These are phyloP conservation scores for Alitta virens DNA, from an alignment of 2,888 invertebrate species.

Conservation along the genomic window DNA sequence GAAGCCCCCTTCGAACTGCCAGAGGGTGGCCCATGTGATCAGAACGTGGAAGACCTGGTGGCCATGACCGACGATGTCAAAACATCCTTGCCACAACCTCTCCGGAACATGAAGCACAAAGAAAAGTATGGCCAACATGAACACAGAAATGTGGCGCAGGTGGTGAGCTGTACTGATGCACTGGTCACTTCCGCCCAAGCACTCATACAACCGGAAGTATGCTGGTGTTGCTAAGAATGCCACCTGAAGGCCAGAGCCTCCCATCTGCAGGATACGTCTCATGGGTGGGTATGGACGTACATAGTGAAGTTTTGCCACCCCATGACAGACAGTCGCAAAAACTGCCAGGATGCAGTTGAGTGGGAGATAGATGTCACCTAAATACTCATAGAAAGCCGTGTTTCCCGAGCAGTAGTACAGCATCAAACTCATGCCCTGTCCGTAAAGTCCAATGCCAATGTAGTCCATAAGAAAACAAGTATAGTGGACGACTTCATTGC, in stretches of 20 bases:
- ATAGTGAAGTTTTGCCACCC: constrained; percentile 31
- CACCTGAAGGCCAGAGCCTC: constrained; percentile 26
- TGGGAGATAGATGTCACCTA: constrained; percentile 26
- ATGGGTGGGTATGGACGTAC: constrained; percentile 31
- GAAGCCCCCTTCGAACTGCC: constrained; percentile 22
- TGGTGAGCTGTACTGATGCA: constrained; percentile 21
- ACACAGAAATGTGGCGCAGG: constrained; percentile 15
- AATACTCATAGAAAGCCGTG: constrained; percentile 22
- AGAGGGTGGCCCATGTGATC: constrained; percentile 20
- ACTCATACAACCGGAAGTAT: background rate
- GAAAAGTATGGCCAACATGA: constrained; percentile 14
- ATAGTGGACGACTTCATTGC: constrained; percentile 36
- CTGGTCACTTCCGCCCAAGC: background rate
- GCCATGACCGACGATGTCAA: constrained; percentile 42
- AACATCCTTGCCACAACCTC: constrained; percentile 34
- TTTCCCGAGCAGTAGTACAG: constrained; percentile 33
- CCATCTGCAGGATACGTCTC: constrained; percentile 34
- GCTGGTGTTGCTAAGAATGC: constrained; percentile 6
- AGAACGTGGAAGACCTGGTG: constrained; percentile 41
- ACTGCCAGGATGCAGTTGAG: constrained; percentile 31
- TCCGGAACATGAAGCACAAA: constrained; percentile 41
- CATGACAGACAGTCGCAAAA: constrained; percentile 30
- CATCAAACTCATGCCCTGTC: constrained; percentile 32
- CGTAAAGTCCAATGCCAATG: constrained; percentile 37
- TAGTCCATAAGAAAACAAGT: constrained; percentile 41